phyloP scores from a whole-genome alignment of 2,888 invertebrate genomes.

The Aphrophora alni region DNA sequence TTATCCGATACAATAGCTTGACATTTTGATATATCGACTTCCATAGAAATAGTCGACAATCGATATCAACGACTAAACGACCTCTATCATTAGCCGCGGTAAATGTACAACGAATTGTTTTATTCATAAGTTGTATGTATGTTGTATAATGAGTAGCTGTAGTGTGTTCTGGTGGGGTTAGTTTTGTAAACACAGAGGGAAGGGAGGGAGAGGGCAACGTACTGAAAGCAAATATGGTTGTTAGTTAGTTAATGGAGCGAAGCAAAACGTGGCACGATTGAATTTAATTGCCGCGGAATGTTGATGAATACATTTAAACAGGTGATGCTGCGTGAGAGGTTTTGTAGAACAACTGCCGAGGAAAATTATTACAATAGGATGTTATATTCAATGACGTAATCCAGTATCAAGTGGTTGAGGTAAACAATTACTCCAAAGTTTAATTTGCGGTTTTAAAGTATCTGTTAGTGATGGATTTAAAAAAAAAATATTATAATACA shows the following conservation, averaged over 20 bases:
- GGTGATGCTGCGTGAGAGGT: not conserved
- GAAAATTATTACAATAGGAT: too few species aligned
- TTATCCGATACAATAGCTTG: not conserved
- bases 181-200: too few species aligned
- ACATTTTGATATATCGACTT: slow-evolving; percentile 6
- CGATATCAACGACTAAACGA: not conserved
- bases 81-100: not conserved
- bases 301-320: not conserved
- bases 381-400: too few species aligned
- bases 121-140: not conserved
- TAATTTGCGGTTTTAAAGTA: too few species aligned
- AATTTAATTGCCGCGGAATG: not conserved
- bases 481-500: too few species aligned
- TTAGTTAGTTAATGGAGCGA: not conserved
- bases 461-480: too few species aligned
- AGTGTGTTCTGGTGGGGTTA: too few species aligned
- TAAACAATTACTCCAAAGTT: too few species aligned
- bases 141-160: not conserved
- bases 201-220: not conserved
- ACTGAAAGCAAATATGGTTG: slow-evolving; percentile 2
- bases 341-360: not conserved
- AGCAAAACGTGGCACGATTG: not conserved
- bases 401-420: too few species aligned
- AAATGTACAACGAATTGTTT: not conserved
- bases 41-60: not conserved